Evolutionary conservation across 2,888 invertebrate species (phyloP).

Genomic region (Lepetodrilus schrolli): DNA sequence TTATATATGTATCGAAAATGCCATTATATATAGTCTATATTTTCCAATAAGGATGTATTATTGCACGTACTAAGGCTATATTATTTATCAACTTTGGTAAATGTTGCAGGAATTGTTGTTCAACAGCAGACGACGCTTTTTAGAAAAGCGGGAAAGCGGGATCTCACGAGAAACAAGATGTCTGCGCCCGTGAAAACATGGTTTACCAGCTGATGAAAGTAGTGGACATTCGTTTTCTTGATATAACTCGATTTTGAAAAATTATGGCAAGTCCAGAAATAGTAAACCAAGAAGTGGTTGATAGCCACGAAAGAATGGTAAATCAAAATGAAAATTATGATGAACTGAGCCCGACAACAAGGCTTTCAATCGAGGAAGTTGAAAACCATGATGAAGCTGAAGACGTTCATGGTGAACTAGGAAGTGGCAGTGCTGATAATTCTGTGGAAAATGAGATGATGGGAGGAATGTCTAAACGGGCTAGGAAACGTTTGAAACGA

Average conservation of each 20-base stretch:
- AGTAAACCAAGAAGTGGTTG: too few species aligned
- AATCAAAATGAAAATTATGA: neutral
- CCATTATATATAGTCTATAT: too few species aligned
- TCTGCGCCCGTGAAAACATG: constrained; percentile 45
- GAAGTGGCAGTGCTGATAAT: neutral
- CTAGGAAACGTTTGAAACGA: constrained; percentile 82
- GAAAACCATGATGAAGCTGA: neutral
- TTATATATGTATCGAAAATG: too few species aligned
- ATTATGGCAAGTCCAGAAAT: too few species aligned
- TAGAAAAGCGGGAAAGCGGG: constrained; percentile 40
- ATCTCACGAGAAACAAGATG: constrained; percentile 59
- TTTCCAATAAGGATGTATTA: too few species aligned
- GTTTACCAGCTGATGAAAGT: neutral
- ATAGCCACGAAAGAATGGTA: too few species aligned
- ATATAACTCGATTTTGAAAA: neutral
- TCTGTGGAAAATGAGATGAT: neutral
- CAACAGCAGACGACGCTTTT: constrained; percentile 45
- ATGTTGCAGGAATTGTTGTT: too few species aligned
- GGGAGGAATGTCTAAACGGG: constrained; percentile 78
- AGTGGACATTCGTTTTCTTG: neutral
- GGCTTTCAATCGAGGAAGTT: neutral
- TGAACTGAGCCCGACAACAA: too few species aligned
- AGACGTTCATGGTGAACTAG: neutral
- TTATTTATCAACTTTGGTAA: too few species aligned
- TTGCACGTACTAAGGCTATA: too few species aligned